Conservation (phyloP, 2,797 vertebrate species). For the Champsocephalus gunnari region DNA sequence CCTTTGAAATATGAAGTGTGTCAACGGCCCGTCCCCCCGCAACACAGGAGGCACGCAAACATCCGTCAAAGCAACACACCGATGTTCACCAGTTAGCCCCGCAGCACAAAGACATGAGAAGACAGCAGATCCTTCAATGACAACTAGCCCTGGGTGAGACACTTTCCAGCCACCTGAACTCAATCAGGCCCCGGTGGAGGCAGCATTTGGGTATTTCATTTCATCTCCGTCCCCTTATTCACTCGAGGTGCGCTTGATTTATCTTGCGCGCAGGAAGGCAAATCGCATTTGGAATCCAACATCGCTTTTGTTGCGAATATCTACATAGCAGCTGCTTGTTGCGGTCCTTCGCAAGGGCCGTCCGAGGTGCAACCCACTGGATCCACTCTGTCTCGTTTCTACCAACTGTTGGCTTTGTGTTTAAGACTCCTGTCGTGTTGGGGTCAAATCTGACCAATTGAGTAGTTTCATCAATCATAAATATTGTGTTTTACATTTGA, state of each 20-base stretch:
- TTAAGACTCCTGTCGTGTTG: neutral
- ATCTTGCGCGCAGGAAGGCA: slow-evolving; percentile 51
- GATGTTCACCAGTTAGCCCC: slow-evolving; percentile 70
- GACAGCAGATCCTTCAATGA: slow-evolving; percentile 82
- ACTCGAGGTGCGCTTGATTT: slow-evolving; percentile 72
- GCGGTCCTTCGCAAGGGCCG: slow-evolving; percentile 29
- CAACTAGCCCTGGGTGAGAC: slow-evolving; percentile 84
- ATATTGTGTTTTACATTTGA: too few relatives aligned
- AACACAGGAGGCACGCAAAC: slow-evolving; percentile 76
- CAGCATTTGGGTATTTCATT: slow-evolving; percentile 77
- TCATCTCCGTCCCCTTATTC: slow-evolving; percentile 73
- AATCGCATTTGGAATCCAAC: slow-evolving; percentile 58
- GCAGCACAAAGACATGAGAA: slow-evolving; percentile 64
- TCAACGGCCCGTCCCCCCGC: slow-evolving; percentile 79
- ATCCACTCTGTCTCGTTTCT: slow-evolving; percentile 27
- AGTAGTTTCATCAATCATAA: too few relatives aligned
- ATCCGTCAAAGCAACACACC: slow-evolving; percentile 75
- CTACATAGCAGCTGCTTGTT: slow-evolving; percentile 25
- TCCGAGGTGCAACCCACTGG: slow-evolving; percentile 6
- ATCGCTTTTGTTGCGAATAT: slow-evolving; percentile 24
- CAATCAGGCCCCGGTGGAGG: slow-evolving; percentile 76
- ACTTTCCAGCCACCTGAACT: slow-evolving; percentile 81
- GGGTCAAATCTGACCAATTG: too few relatives aligned
- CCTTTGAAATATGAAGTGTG: slow-evolving; percentile 86
- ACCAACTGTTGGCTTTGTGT: slow-evolving; percentile 28